phyloP scores from a whole-genome alignment of 2,113 vertebrate species.

The Gambusia affinis region DNA sequence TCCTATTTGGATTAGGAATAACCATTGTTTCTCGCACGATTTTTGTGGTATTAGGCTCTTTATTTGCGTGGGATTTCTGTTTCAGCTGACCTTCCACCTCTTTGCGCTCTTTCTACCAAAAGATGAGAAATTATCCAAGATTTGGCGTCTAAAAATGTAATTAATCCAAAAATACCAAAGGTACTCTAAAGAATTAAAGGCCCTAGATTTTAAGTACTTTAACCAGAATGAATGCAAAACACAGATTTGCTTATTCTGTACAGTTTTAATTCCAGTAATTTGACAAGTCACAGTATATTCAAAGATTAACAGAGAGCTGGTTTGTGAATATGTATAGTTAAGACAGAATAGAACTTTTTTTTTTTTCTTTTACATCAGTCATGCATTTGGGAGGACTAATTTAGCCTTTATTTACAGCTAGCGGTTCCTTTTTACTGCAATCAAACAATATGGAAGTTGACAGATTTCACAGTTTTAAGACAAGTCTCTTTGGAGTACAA shows the following conservation, averaged over 20 bases:
- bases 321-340: slow-evolving; percentile 43
- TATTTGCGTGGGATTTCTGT: slow-evolving; percentile 35
- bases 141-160: slow-evolving; percentile 54
- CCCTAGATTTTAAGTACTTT: too few relatives aligned
- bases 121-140: slow-evolving; percentile 37
- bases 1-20: background rate
- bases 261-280: slow-evolving; percentile 62
- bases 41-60: slow-evolving; percentile 11
- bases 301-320: slow-evolving; percentile 48
- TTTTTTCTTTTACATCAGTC: slow-evolving; percentile 8
- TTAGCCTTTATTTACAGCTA: slow-evolving; percentile 12
- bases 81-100: slow-evolving; percentile 46
- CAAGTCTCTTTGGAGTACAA: slow-evolving; percentile 45
- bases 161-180: too few relatives aligned
- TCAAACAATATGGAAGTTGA: slow-evolving; percentile 11
- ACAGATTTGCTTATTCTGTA: slow-evolving; percentile 40
- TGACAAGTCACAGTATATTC: slow-evolving; percentile 66
- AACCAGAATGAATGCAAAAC: slow-evolving; percentile 44
- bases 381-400: slow-evolving; percentile 47
- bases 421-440: slow-evolving; percentile 4
- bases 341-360: slow-evolving; percentile 21
- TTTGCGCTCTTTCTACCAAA: slow-evolving; percentile 9
- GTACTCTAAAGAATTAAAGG: too few relatives aligned
- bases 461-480: slow-evolving; percentile 29
- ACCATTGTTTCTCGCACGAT: slow-evolving; percentile 9